Evolutionary conservation across 1,140 invertebrate genomes (phyloP).

Genomic region (Lerema accius): DNA sequence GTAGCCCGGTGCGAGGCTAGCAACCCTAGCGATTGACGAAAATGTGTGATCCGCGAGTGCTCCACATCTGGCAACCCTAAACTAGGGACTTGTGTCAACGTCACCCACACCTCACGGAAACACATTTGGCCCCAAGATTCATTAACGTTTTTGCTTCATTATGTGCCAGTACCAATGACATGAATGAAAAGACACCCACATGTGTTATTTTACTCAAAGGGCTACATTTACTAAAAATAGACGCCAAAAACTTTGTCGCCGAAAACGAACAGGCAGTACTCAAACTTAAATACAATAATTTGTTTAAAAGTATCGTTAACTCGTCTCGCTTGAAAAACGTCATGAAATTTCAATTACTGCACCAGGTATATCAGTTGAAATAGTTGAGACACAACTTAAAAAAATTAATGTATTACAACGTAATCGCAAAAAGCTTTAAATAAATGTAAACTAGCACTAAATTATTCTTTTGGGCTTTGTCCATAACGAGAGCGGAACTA

Average conservation of each 20-base stretch:
- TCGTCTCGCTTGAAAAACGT: slow-evolving; percentile 8
- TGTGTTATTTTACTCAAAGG: slow-evolving; percentile 4
- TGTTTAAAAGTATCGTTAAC: not conserved
- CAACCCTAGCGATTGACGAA: slow-evolving; percentile 46
- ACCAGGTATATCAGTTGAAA: slow-evolving; percentile 18
- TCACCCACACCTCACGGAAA: slow-evolving; percentile 44
- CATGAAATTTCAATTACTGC: slow-evolving; percentile 17
- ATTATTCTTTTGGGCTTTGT: slow-evolving; percentile 24
- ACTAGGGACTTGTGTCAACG: slow-evolving; percentile 50
- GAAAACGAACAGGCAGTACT: too few species aligned
- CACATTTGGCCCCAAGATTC: slow-evolving; percentile 57
- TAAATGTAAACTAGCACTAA: slow-evolving; percentile 29
- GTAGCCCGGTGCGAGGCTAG: slow-evolving; percentile 14
- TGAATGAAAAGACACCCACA: slow-evolving; percentile 13
- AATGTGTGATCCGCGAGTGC: slow-evolving; percentile 1
- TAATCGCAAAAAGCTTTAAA: slow-evolving; percentile 31
- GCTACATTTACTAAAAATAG: slow-evolving; percentile 4
- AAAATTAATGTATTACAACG: slow-evolving; percentile 23
- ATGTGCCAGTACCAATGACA: slow-evolving; percentile 21
- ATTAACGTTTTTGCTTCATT: slow-evolving; percentile 50
- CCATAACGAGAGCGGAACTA: slow-evolving; percentile 30
- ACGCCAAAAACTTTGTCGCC: not conserved
- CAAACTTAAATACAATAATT: not conserved
- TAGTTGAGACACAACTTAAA: slow-evolving; percentile 4
- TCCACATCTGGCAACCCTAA: slow-evolving; percentile 55